Evolutionary conservation across 2,888 invertebrate species (phyloP).

Genomic region (Heliconius hortense): DNA sequence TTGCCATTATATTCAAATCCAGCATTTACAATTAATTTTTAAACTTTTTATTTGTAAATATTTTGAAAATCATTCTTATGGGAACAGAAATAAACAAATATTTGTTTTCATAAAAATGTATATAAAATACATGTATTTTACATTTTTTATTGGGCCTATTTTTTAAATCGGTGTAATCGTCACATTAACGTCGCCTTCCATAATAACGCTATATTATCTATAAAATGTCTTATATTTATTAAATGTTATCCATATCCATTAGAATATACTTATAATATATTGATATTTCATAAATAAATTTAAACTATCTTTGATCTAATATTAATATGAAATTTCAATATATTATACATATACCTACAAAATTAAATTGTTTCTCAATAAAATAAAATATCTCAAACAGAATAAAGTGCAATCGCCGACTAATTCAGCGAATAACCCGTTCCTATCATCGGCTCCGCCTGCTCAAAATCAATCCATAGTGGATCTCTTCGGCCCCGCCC

Average conservation of each 20-base stretch:
- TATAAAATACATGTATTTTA: neutral
- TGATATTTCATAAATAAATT: neutral
- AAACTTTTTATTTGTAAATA: neutral
- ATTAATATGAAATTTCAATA: conserved; percentile 5
- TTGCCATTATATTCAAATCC: neutral
- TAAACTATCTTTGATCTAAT: neutral
- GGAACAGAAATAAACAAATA: neutral
- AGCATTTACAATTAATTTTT: too few relatives aligned
- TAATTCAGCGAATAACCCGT: conserved; percentile 90
- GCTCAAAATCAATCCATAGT: conserved; percentile 82
- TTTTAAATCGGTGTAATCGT: neutral
- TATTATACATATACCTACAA: neutral
- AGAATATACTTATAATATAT: neutral
- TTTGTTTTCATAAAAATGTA: neutral
- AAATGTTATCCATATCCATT: neutral
- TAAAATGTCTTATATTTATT: neutral
- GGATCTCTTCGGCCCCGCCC: conserved; percentile 88
- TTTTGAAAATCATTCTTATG: neutral
- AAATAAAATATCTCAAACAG: conserved; percentile 51
- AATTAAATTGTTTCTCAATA: neutral
- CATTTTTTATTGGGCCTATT: neutral
- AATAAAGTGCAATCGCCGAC: conserved; percentile 90
- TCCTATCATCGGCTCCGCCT: conserved; percentile 87
- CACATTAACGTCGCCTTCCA: conserved; percentile 1
- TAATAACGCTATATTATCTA: conserved; percentile 5